Evolutionary conservation across 2,113 vertebrate species (phyloP), one percentile per base, ranked within the genome.

Genomic region (Delphinapterus leucas): DNA sequence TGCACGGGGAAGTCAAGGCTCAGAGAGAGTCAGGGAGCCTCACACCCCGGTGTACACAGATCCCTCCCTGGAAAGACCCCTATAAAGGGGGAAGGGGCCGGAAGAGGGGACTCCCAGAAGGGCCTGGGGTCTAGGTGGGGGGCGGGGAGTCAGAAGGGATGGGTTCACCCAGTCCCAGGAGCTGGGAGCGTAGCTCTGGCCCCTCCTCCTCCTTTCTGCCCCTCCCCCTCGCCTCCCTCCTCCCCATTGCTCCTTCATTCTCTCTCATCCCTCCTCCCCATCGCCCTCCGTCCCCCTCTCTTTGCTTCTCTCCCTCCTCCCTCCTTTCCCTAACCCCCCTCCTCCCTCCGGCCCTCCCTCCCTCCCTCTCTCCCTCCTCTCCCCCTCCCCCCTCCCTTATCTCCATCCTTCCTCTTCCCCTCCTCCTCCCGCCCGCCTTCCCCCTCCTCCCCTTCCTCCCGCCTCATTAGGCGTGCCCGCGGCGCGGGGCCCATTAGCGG

Each of bases 401-500:
- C 26, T 4, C 8, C 9, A 28, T 25, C 31, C 61, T 25, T 5
- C 1, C 77, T 21, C 41, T 13, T 0, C 17, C 20, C 14, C 38
- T 26, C 63, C 3, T 18, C 53, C 47, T 7, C 28, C 3, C 9
- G 47, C 60, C 4, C 28, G 13, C 13, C 15, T n/a, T n/a, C 3
- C 13, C 47, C 44, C 73, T 31, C 79, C 61, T 4, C 28, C 38
- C 49, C 47, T 18, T 41, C 65, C 90, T 79, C 68, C 96, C 88
- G 90, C 88, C 95, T 97, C 93, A 98, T 97, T 97, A 96, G 90
- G 82, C 83, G 20, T 79, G 67, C 91, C 86, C 81, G 81, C 76
- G 8, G 96, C 93, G 74, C 84, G 55, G 88, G 90, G 93, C 87
- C 97, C 97, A 97, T 98, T 96, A 95, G 97, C 88, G n/a, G 87